These are phyloP conservation scores for Rhizomys pruinosus DNA, from an alignment of 2,113 vertebrate species.

Conservation along the genomic window DNA sequence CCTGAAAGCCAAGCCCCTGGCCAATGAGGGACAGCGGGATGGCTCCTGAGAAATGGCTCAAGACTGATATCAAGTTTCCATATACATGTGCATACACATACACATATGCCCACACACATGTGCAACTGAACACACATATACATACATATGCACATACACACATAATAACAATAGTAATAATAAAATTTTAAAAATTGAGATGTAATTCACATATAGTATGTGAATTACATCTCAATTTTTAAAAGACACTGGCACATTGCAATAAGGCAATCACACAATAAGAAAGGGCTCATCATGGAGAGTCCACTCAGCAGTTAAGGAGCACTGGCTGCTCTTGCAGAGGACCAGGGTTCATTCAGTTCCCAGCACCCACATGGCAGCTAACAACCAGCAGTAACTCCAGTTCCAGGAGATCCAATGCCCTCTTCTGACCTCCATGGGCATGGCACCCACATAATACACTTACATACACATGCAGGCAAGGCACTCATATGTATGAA, in stretches of 20 bases:
- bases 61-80: neutral
- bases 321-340: too few species aligned
- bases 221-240: neutral
- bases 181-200: too few species aligned
- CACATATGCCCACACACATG: neutral
- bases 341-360: too few species aligned
- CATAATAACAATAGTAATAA: too few species aligned
- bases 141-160: neutral
- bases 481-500: too few species aligned
- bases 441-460: too few species aligned
- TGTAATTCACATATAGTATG: neutral
- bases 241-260: neutral
- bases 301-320: too few species aligned
- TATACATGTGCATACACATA: neutral
- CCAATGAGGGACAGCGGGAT: neutral
- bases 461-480: too few species aligned
- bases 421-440: too few species aligned
- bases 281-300: neutral
- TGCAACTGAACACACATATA: neutral
- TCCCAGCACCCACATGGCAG: too few species aligned
- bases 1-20: neutral
- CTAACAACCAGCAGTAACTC: too few species aligned
- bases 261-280: neutral
- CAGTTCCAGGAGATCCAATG: too few species aligned
- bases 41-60: neutral